These are phyloP conservation scores for Cataglyphis albicans DNA, from an alignment of 2,888 invertebrate genomes.

Conservation along the genomic window DNA sequence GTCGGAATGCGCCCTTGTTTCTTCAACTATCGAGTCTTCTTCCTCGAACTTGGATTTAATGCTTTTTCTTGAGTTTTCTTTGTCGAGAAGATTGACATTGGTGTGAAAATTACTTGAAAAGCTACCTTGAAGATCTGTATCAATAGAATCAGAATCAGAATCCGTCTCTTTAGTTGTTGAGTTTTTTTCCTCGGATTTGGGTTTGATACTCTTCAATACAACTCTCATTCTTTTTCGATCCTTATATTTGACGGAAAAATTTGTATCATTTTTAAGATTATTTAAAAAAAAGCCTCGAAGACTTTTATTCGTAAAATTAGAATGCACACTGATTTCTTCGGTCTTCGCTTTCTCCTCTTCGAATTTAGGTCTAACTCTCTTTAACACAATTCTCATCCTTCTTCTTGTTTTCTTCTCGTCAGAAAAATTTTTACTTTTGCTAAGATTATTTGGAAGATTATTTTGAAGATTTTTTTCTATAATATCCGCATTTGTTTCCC, in stretches of 20 bases:
- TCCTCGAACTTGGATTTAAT: neutral
- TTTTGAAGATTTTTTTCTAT: neutral
- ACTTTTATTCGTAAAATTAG: neutral
- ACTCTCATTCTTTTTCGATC: constrained; percentile 20
- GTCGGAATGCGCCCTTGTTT: neutral
- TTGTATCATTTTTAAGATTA: neutral
- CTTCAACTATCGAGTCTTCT: constrained; percentile 4
- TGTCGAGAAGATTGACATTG: neutral
- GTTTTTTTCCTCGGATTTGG: neutral
- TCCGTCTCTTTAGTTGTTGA: neutral
- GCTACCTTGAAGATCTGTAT: neutral
- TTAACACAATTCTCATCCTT: constrained; percentile 20
- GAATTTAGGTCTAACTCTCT: constrained; percentile 19
- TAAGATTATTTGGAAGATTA: neutral
- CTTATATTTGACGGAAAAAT: neutral
- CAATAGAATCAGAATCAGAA: neutral
- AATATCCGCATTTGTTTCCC: neutral
- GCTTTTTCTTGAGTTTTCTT: constrained; percentile 18
- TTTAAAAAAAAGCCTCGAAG: neutral
- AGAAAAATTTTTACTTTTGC: too few relatives aligned
- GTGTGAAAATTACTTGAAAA: neutral
- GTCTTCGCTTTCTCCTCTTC: neutral
- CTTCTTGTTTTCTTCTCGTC: neutral
- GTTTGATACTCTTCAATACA: constrained; percentile 7
- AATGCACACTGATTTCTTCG: neutral